Evolutionary conservation across 2,888 invertebrate species (phyloP).

Genomic region (Dynastes grantii): DNA sequence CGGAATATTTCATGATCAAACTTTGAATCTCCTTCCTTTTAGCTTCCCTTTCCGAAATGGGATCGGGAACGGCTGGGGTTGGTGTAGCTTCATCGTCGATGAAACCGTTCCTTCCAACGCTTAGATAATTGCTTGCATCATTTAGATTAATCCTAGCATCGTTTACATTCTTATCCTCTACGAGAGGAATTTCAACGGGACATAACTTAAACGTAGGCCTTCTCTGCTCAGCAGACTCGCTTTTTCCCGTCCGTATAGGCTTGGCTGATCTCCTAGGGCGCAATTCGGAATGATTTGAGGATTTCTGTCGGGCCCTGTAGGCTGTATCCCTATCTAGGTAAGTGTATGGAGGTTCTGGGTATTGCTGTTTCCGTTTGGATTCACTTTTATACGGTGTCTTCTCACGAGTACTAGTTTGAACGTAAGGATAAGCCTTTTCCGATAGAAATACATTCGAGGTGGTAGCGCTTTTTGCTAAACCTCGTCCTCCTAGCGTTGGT

Average conservation of each 20-base stretch:
- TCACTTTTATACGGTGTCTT: conserved; percentile 75
- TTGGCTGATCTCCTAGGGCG: conserved; percentile 69
- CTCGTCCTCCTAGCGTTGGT: conserved; percentile 72
- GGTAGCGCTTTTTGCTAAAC: conserved; percentile 81
- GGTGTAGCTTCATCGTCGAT: conserved; percentile 71
- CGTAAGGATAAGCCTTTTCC: conserved; percentile 79
- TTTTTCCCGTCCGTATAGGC: conserved; percentile 77
- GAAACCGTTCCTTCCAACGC: conserved; percentile 52
- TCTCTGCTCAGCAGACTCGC: conserved; percentile 73
- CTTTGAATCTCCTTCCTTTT: conserved; percentile 88
- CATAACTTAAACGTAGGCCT: conserved; percentile 72
- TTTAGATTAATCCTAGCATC: too few species aligned
- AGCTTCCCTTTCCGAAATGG: conserved; percentile 82
- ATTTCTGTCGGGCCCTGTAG: conserved; percentile 66
- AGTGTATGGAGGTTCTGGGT: conserved; percentile 67
- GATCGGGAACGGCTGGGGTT: conserved; percentile 73
- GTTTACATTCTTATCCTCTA: conserved; percentile 56
- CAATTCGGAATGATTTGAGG: conserved; percentile 58
- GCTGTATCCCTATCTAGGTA: conserved; percentile 66
- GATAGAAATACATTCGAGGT: conserved; percentile 78
- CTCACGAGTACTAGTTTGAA: conserved; percentile 71
- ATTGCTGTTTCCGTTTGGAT: conserved; percentile 55
- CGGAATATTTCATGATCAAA: conserved; percentile 87
- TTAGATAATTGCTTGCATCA: conserved; percentile 45
- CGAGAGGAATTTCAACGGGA: conserved; percentile 70